Conservation (phyloP, 2,113 vertebrate genomes). For the Pachycephala philippinensis region DNA sequence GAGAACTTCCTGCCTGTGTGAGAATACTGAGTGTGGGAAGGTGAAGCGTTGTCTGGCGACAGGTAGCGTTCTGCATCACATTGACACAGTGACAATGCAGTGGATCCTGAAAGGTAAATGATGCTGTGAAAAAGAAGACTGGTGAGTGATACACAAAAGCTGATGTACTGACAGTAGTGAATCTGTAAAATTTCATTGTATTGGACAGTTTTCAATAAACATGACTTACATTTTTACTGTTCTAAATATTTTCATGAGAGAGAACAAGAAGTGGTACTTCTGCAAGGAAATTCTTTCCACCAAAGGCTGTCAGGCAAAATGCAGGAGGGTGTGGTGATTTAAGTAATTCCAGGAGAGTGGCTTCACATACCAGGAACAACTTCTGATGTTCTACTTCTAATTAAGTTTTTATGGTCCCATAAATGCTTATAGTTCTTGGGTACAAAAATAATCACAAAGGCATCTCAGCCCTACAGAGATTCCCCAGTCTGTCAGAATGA, state of each 20-base stretch:
- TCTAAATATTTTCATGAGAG: background rate
- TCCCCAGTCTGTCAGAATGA: background rate
- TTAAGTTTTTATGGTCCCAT: background rate
- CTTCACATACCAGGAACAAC: background rate
- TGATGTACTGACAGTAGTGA: background rate
- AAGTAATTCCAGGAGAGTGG: background rate
- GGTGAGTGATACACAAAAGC: background rate
- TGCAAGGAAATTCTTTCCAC: background rate
- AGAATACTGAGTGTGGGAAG: background rate
- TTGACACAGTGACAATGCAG: background rate
- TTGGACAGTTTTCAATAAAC: background rate
- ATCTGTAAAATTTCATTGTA: background rate
- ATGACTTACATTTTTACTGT: background rate
- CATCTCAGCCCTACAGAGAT: background rate
- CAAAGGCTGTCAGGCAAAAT: background rate
- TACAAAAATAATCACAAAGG: background rate
- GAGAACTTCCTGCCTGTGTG: background rate
- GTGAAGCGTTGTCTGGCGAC: background rate
- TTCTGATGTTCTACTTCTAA: background rate
- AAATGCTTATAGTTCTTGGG: background rate
- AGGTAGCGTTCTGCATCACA: rapidly evolving
- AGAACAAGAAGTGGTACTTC: background rate
- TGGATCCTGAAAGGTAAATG: background rate
- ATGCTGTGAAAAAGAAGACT: background rate
- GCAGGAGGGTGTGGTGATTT: background rate